Evolutionary conservation across 2,113 vertebrate genomes (phyloP), one percentile per base, ranked within the genome.

Genomic region (Eubucco bourcierii): DNA sequence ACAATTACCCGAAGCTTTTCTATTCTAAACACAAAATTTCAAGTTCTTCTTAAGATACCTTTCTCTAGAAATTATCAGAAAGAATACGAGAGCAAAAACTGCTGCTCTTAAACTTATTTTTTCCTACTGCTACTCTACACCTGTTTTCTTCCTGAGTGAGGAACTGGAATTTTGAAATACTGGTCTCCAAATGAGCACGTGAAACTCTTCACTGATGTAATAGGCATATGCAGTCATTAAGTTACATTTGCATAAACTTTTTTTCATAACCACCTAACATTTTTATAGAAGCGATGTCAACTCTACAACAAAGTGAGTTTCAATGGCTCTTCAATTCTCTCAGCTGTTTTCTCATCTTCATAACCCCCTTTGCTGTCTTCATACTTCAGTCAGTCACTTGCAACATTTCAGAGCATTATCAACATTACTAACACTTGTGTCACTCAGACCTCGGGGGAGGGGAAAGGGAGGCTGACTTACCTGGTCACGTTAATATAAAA

Each of bases 401-500:
- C 93, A 85, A 73, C 7, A 10, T 74, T 93, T 64, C 90, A 66
- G 68, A 67, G 61, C 16, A 67, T 90, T 95, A 94, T 80, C 85
- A 66, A 90, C 88, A 88, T 91, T 86, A 74, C 85, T 67, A 94
- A 93, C 68, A 1, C 90, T 63, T 67, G 90, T 94, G 94, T 95
- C 93, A 96, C 91, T 70, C 91, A 56, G 63, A 46, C 23, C 67
- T 87, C 7, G 28, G 65, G 76, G 91, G 93, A 21, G 68, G 85
- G 68, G 87, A 91, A 80, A 82, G 68, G 47, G 31, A 76, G 34
- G 29, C 82, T 80, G 79, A 77, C 82, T 90, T 94, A 95, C 90
- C 95, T 94, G 90, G 33, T 74, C 90, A 41, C 0, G 28, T 23
- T 85, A 68, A 74, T 6, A 89, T 16, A 74, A 71, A 67, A 78